Conservation (phyloP, 2,113 vertebrate species). For the Camelus dromedarius region DNA sequence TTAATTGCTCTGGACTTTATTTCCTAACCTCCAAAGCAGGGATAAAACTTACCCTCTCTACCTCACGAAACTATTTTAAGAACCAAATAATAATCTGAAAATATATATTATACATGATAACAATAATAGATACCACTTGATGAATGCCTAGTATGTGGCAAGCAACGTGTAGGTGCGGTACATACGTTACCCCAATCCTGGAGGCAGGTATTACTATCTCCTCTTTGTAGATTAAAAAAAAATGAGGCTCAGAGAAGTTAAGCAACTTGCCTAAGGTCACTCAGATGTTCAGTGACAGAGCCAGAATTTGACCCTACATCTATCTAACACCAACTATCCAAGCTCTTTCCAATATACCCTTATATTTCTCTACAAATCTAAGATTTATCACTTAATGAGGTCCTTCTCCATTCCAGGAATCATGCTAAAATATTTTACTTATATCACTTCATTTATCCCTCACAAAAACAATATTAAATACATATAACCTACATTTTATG, state of each 20-base stretch:
- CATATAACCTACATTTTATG: not conserved
- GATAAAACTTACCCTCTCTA: not conserved
- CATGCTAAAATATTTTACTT: not conserved
- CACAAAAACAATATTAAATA: not conserved
- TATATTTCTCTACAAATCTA: not conserved
- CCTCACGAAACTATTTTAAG: constrained; percentile 12
- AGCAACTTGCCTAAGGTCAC: not conserved
- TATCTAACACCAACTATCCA: not conserved
- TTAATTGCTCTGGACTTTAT: not conserved
- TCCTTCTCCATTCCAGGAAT: constrained; percentile 19
- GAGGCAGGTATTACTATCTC: not conserved
- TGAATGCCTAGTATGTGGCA: not conserved
- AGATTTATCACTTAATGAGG: not conserved
- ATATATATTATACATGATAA: not conserved
- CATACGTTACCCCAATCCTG: not conserved
- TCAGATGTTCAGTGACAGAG: not conserved
- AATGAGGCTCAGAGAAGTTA: not conserved
- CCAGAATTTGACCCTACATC: not conserved
- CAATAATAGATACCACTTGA: not conserved
- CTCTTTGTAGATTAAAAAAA: not conserved
- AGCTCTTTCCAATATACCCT: constrained; percentile 1
- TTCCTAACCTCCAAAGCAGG: constrained; percentile 31
- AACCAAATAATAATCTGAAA: constrained; percentile 12
- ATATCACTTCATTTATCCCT: not conserved
- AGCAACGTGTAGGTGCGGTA: not conserved